Evolutionary conservation across 2,113 vertebrate genomes (phyloP), one percentile per base, ranked within the genome.

Genomic region (Nesogale talazaci): DNA sequence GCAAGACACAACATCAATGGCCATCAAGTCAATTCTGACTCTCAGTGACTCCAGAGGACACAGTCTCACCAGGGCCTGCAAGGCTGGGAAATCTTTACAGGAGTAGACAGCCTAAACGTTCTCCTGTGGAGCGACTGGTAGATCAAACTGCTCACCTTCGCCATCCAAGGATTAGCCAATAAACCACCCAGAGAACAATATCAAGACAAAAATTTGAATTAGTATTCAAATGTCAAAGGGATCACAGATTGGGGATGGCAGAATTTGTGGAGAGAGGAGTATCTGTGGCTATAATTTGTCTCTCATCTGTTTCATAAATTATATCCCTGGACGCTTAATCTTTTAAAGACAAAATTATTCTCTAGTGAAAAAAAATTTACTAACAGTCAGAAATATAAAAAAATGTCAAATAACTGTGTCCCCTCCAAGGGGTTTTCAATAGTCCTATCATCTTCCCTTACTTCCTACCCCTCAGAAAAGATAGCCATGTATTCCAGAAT

Each of bases 271-370:
- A 70, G 29, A 52, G 46, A 52, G 46, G 46, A 52, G 46, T 52
- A 52, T 52, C 46, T 52, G 46, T 52, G 46, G 46, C 46, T 19
- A 4, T 0, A 5, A 29, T 27, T 70, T 25, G 29, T 74, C 59
- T 79, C 59, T 34, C 46, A 29, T 69, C 78, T 83, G 56, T 78
- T 86, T 93, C 52, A 31, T 27, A 52, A 85, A 78, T 59, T 52
- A 38, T 52, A 70, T 81, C 34, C 67, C 34, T 38, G 80, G 85
- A 63, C 72, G 65, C 38, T 19, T 29, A 65, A 52, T 11, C 84
- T 88, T 89, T 78, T 31, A 81, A 93, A 77, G 57, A 72, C 23
- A 19, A 72, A 38, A 67, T 78, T 6, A 61, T 84, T 69, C n/a
- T 61, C 15, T 46, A 34, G 29, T 88, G 27, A 88, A 92, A 83